Conservation (phyloP, 1,140 invertebrate genomes). For the Nephila pilipes region DNA sequence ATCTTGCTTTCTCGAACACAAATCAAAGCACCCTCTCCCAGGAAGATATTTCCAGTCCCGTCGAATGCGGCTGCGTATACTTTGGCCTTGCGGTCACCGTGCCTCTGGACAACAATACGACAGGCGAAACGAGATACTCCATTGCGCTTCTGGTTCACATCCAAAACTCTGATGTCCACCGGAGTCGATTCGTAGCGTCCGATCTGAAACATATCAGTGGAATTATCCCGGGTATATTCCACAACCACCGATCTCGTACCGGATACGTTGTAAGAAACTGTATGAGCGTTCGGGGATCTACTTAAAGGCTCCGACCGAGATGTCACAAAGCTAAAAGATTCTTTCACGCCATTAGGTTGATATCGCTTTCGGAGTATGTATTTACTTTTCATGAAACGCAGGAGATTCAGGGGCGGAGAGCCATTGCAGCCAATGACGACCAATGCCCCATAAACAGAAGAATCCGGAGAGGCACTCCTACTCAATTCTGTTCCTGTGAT, state of each 20-base stretch:
- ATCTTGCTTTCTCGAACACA: slow-evolving; percentile 98
- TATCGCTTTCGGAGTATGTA: background rate
- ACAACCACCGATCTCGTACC: slow-evolving; percentile 90
- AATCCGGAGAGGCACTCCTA: background rate
- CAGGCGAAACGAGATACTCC: slow-evolving; percentile 98
- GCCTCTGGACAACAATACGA: slow-evolving; percentile 95
- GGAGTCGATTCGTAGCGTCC: slow-evolving; percentile 97
- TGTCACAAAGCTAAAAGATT: background rate
- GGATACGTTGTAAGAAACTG: slow-evolving; percentile 34
- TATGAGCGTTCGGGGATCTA: background rate
- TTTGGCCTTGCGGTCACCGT: slow-evolving; percentile 89
- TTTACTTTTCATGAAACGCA: background rate
- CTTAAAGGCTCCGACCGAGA: background rate
- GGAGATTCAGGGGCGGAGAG: background rate
- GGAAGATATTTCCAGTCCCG: slow-evolving; percentile 97
- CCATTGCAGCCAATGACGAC: slow-evolving; percentile 63
- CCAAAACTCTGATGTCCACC: slow-evolving; percentile 99
- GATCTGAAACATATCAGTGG: slow-evolving; percentile 99
- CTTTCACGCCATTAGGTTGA: slow-evolving; percentile 48
- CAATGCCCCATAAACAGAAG: slow-evolving; percentile 37
- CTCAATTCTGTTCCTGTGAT: background rate
- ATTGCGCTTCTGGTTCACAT: slow-evolving; percentile 89
- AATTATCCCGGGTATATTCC: slow-evolving; percentile 95
- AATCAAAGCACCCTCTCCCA: slow-evolving; percentile 84
- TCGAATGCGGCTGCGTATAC: slow-evolving; percentile 99